Evolutionary conservation across 2,797 vertebrate genomes (phyloP).

Genomic region (Antennarius maculatus): DNA sequence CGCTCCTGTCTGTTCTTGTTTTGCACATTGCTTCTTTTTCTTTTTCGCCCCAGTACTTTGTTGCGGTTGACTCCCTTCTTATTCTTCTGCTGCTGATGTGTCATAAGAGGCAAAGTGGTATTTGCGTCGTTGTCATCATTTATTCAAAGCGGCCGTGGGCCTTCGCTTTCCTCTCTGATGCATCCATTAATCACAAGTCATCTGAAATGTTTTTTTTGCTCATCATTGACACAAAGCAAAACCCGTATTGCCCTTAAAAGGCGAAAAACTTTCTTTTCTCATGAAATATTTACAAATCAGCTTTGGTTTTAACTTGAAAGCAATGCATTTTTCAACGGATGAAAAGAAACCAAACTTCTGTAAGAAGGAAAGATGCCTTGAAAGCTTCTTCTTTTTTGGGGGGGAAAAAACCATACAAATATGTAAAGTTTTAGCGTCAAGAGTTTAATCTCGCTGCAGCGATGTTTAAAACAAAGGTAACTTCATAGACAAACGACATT

Average conservation of each 20-base stretch:
- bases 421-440: neutral
- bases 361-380: neutral
- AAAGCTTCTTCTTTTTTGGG: neutral
- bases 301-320: neutral
- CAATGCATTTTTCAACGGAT: neutral
- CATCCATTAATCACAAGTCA: constrained; percentile 53
- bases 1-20: constrained; percentile 58
- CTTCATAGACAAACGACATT: neutral
- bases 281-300: neutral
- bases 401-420: neutral
- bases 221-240: neutral
- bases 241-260: neutral
- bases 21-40: constrained; percentile 39
- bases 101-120: constrained; percentile 39
- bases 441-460: neutral
- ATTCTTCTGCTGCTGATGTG: constrained; percentile 52
- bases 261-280: constrained; percentile 4
- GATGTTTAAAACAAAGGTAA: neutral
- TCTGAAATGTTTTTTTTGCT: constrained; percentile 24
- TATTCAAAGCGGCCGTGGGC: constrained; percentile 60
- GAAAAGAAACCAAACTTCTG: neutral
- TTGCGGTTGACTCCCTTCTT: constrained; percentile 22
- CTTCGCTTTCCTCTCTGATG: constrained; percentile 41
- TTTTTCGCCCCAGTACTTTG: constrained; percentile 39
- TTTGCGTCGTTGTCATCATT: constrained; percentile 50